Conservation (phyloP, 2,888 invertebrate species). For the Geophilus truncorum region DNA sequence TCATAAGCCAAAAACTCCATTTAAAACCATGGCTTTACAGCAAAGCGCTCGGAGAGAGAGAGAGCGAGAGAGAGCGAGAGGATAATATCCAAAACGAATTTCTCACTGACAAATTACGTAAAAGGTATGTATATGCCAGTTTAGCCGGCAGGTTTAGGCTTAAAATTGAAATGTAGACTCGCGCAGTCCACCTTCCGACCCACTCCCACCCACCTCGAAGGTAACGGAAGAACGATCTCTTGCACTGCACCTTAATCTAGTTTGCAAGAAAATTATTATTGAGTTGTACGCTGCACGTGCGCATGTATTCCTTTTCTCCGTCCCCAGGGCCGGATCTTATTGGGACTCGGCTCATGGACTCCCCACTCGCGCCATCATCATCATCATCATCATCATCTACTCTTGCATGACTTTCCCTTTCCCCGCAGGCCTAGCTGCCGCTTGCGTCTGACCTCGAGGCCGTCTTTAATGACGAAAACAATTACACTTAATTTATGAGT, state of each 20-base stretch:
- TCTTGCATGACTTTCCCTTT: background rate
- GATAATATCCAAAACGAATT: background rate
- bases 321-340: background rate
- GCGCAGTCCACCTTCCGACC: too few species aligned
- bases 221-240: background rate
- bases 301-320: background rate
- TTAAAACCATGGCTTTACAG: too few species aligned
- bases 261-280: slow-evolving; percentile 18
- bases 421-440: background rate
- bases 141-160: background rate
- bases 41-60: background rate
- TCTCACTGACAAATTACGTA: slow-evolving; percentile 12
- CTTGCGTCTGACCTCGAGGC: slow-evolving; percentile 8
- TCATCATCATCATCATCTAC: background rate
- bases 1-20: too few species aligned
- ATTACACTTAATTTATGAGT: background rate
- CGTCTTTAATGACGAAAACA: slow-evolving; percentile 7
- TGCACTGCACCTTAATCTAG: slow-evolving; percentile 8
- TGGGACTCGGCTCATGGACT: background rate
- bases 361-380: background rate
- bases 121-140: background rate
- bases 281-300: background rate
- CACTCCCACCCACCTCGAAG: too few species aligned
- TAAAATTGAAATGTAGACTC: background rate
- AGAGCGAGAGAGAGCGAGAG: background rate